These are phyloP conservation scores for Deilephila elpenor DNA, from an alignment of 2,888 invertebrate genomes.

Conservation along the genomic window DNA sequence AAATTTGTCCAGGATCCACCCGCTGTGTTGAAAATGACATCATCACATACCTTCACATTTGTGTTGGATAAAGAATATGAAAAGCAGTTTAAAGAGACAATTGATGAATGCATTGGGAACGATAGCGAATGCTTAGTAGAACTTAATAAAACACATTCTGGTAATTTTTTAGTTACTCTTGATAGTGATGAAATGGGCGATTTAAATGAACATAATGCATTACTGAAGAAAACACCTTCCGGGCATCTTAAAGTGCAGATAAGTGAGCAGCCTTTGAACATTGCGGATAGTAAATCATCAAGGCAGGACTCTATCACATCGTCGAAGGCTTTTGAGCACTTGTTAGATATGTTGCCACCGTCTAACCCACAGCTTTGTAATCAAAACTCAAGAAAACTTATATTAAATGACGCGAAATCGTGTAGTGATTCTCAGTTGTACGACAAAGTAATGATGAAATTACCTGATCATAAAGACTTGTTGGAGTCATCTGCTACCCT, in stretches of 20 bases:
- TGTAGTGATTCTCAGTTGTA: conserved; percentile 57
- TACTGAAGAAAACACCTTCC: conserved; percentile 56
- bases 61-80: conserved; percentile 71
- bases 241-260: conserved; percentile 60
- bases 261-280: conserved; percentile 39
- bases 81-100: conserved; percentile 48
- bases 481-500: conserved; percentile 47
- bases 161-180: conserved; percentile 54
- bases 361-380: conserved; percentile 36
- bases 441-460: conserved; percentile 46
- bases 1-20: conserved; percentile 46
- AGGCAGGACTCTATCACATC: conserved; percentile 36
- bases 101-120: conserved; percentile 47
- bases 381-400: conserved; percentile 35
- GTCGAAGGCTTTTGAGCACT: conserved; percentile 44
- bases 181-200: conserved; percentile 40
- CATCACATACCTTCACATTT: conserved; percentile 60
- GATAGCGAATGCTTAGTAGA: conserved; percentile 48
- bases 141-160: conserved; percentile 56
- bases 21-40: conserved; percentile 56
- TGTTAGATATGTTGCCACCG: conserved; percentile 45
- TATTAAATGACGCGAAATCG: conserved; percentile 42
- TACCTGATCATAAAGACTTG: conserved; percentile 43
- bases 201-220: conserved; percentile 47
- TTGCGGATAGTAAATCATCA: conserved; percentile 27